Base-by-base conservation (phyloP, 2,113 vertebrate species). In the Canis aureus region DNA sequence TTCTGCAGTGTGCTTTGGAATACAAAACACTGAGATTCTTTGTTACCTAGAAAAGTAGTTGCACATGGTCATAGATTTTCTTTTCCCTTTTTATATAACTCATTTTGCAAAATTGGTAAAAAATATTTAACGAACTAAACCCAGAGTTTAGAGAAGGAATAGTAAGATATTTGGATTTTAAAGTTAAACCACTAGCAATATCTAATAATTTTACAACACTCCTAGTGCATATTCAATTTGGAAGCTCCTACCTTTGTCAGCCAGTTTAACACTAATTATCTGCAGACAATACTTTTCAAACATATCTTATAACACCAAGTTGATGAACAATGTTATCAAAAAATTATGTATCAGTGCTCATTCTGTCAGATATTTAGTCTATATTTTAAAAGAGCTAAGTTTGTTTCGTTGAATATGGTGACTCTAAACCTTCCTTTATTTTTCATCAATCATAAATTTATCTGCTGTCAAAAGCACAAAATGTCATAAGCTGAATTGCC, bases 371-470 rank as follows among this genome's bases (percentile, higher is more conserved):
- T 81, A 73, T 15, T 74, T 66, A 86, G 25, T 90, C 76, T 74
- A 20, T 49, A 94, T 93, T 95, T 96, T n/a, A 92, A 74, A 67
- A 86, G 19, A 93, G 12, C 74, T 91, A 66, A 69, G n/a, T 94
- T 95, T 94, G 91, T 93, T 92, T 91, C 80, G 25, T 62, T 62
- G 27, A 94, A 27, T 82, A 92, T 69, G n/a, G 93, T 20, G 29
- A 87, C n/a, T 87, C 74, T 53, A 53, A 92, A 90, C 51, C 49
- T 97, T 92, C 64, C 91, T 93, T 95, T 8, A 35, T 62, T 91
- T 91, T 96, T 67, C 59, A 83, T 62, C 76, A 95, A 74, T 92
- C 55, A 82, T 91, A 59, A 59, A 97, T 84, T 91, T 84, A 82
- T 60, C 57, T 89, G 27, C 8, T 81, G 25, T 89, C n/a, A 69